Base-by-base conservation (phyloP, 2,797 vertebrate species). In the Simalia tracyae region DNA sequence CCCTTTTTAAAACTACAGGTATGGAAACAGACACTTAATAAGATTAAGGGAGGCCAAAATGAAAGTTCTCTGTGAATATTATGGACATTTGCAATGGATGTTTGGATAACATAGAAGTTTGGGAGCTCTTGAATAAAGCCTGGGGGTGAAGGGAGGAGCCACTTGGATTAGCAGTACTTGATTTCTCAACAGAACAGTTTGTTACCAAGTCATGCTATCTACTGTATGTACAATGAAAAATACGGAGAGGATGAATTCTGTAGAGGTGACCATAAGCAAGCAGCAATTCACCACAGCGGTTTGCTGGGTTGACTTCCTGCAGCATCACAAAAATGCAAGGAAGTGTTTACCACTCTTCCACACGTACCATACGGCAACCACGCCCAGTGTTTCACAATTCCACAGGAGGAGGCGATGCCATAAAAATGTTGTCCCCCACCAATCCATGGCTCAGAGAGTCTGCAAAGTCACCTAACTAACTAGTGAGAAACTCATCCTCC, bases 21-120 rank as follows among this genome's bases (percentile, higher is more conserved):
- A 97, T 97, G 97, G 98, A 98, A 98, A 97, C 97, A 97, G 97
- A 92, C 91, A 93, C 96, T 97, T 97, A 97, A 98, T 98, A 88
- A 97, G 98, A 98, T 98, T 97, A 97, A 96, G 95, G 94, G 96
- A 96, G 96, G 96, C 94, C 93, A 91, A 95, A 97, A 95, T 95
- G 96, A 91, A 95, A 92, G 91, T 63, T 93, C 96, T 46, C 92
- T 94, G 93, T 94, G 96, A 97, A 97, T 95, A 96, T 92, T 92
- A 92, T 36, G 94, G 93, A 95, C 90, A 14, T 46, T 66, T 50
- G 50, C 57, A 76, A 89, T 59, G 89, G 95, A 92, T 94, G 94
- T 96, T 96, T 93, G 97, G 95, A 93, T 96, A 97, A 97, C 96
- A 94, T 61, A 91, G 89, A 89, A 87, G 94, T 97, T 94, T 94